Conservation (phyloP, 2,113 vertebrate genomes). For the Nerophis ophidion region DNA sequence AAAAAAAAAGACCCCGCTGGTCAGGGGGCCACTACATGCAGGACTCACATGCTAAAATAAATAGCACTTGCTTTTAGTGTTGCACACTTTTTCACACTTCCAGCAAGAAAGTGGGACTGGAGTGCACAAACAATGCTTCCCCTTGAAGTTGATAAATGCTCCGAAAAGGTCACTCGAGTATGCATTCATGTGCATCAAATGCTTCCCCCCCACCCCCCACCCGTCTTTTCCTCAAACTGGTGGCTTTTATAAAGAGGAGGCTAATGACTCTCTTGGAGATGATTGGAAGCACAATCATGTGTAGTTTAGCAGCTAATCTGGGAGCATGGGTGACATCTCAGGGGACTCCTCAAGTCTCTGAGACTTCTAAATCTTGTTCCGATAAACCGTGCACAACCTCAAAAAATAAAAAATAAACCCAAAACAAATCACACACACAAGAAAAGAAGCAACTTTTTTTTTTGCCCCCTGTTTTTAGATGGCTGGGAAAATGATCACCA, state of each 20-base stretch:
- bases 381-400: constrained; percentile 73
- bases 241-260: constrained; percentile 75
- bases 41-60: constrained; percentile 53
- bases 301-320: constrained; percentile 92
- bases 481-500: neutral
- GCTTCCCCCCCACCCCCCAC: constrained; percentile 3
- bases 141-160: constrained; percentile 3
- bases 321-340: constrained; percentile 81
- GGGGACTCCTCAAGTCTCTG: constrained; percentile 80
- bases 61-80: constrained; percentile 40
- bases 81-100: constrained; percentile 10
- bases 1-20: constrained; percentile 60
- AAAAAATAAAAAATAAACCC: no score
- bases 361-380: constrained; percentile 85
- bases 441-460: neutral
- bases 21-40: constrained; percentile 54
- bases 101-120: neutral
- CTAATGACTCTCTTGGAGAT: constrained; percentile 87
- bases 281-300: constrained; percentile 89
- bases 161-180: constrained; percentile 10
- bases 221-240: constrained; percentile 37
- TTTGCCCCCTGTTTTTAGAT: neutral
- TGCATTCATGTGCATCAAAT: neutral
- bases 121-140: neutral
- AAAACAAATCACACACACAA: constrained; percentile 1